Evolutionary conservation across 2,888 invertebrate species (phyloP).

Genomic region (Pseudanteris insignis): DNA sequence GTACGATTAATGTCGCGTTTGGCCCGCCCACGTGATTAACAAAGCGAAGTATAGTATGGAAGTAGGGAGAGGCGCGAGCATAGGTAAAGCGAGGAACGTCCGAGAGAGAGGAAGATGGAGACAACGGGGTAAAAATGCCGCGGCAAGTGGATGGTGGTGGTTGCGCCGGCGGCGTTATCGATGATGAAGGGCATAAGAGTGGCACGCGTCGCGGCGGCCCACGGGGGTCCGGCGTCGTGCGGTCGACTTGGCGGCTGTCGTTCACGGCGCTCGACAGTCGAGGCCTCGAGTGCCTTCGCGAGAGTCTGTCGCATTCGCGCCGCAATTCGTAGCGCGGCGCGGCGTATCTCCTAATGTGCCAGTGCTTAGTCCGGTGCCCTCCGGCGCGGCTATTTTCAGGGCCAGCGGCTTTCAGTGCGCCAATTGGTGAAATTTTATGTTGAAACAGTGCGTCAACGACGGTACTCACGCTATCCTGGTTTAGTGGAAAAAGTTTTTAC

Average conservation of each 20-base stretch:
- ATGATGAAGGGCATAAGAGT: slow-evolving; percentile 38
- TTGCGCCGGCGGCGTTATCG: slow-evolving; percentile 23
- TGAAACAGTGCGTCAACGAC: too few relatives aligned
- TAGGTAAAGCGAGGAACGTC: neutral
- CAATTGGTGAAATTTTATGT: too few relatives aligned
- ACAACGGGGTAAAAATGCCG: slow-evolving; percentile 6
- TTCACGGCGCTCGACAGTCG: slow-evolving; percentile 34
- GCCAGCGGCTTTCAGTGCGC: too few relatives aligned
- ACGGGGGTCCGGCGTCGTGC: slow-evolving; percentile 36
- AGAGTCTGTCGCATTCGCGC: slow-evolving; percentile 21
- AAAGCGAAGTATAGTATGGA: neutral
- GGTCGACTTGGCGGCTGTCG: slow-evolving; percentile 36
- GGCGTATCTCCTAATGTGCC: neutral
- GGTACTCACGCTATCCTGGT: too few relatives aligned
- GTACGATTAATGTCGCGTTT: too few relatives aligned
- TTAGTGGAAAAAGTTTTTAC: too few relatives aligned
- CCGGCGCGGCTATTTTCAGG: too few relatives aligned
- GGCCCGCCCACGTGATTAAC: slow-evolving; percentile 1
- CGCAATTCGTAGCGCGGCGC: slow-evolving; percentile 8
- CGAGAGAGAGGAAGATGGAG: slow-evolving; percentile 8
- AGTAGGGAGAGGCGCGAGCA: neutral
- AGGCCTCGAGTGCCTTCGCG: slow-evolving; percentile 31
- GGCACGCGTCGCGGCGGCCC: slow-evolving; percentile 39
- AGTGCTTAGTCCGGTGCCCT: neutral
- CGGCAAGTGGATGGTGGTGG: slow-evolving; percentile 23